Base-by-base conservation (phyloP, 2,113 vertebrate species). In the Hirundichthys speculiger region DNA sequence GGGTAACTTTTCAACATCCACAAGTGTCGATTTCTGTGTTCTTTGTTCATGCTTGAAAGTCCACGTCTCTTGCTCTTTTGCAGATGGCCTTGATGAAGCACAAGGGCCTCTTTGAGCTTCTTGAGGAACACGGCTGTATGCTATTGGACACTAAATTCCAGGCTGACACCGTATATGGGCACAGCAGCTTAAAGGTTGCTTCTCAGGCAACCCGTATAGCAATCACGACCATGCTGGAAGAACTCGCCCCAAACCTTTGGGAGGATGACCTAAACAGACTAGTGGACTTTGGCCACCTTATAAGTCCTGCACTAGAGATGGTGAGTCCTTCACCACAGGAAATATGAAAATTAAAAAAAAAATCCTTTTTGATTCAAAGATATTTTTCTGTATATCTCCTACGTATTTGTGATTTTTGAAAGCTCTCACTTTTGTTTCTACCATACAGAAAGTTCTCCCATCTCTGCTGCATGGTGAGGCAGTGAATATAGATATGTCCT, bases 61-160 rank as follows among this genome's bases (percentile, higher is more conserved):
- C 30, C 30, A 34, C n/a, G 4, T 19, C 2, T 45, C 2, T 16
- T 19, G 43, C 43, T 19, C 10, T 2, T 19, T 63, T 65, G 24
- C 68, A 95, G 94, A 95, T 95, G 94, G 94, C 94, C 25, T 84
- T 95, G 73, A 94, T 94, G 93, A 95, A 95, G 68, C 93, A 94
- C 85, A 89, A 69, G 61, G 92, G 88, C 15, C 86, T 95, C 7
- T 94, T 94, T 80, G 90, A 94, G 50, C 66, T 94, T 27, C 88
- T 94, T 14, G 93, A 93, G 76, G 77, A 46, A 79, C 54, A 88
- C 71, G 45, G 86, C 83, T 47, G 5, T 9, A 69, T 83, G 66
- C 64, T 89, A 49, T 19, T 89, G 45, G 81, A 87, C 38, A 75
- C 78, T 8, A 93, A 91, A 64, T 94, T 94, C 73, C 93, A 95